Percentiles rank a stretch among this genome's conserved stretches.
These are phyloP conservation scores for Pipistrellus kuhlii DNA, from an alignment of 2,797 vertebrate species.

Conservation along the genomic window DNA sequence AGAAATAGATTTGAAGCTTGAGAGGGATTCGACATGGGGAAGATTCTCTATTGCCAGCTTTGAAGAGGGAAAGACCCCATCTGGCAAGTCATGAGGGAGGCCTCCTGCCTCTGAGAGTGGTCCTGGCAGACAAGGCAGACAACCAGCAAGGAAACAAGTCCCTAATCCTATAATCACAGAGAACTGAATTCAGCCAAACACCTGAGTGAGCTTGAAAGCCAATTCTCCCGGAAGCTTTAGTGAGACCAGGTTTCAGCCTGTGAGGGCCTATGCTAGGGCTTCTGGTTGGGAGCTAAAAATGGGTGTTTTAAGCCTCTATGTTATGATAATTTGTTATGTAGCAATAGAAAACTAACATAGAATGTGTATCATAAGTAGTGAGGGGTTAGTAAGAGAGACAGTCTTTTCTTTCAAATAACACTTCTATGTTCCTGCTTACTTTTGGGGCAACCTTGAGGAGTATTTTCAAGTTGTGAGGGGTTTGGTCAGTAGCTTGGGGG, in stretches of 20 bases:
- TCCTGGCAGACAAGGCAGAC: background rate
- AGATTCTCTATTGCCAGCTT: background rate
- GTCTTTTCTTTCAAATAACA: background rate
- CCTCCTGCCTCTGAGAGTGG: background rate
- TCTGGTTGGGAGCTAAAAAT: background rate
- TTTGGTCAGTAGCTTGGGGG: background rate
- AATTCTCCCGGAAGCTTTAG: background rate
- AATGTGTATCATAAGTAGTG: background rate
- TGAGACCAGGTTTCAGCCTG: background rate
- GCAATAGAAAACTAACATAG: background rate
- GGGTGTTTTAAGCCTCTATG: background rate
- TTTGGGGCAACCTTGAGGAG: background rate
- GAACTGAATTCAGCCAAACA: background rate
- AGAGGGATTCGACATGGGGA: background rate
- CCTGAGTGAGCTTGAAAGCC: background rate
- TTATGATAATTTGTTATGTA: background rate
- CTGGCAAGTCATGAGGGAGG: background rate
- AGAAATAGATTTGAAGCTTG: background rate
- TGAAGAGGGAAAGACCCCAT: background rate
- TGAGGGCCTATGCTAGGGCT: background rate
- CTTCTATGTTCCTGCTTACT: background rate
- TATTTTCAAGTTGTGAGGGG: background rate
- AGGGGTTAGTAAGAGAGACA: background rate
- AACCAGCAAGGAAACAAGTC: background rate
- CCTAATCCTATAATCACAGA: background rate